Conservation (phyloP, 2,888 invertebrate species). For the Timema cristinae region DNA sequence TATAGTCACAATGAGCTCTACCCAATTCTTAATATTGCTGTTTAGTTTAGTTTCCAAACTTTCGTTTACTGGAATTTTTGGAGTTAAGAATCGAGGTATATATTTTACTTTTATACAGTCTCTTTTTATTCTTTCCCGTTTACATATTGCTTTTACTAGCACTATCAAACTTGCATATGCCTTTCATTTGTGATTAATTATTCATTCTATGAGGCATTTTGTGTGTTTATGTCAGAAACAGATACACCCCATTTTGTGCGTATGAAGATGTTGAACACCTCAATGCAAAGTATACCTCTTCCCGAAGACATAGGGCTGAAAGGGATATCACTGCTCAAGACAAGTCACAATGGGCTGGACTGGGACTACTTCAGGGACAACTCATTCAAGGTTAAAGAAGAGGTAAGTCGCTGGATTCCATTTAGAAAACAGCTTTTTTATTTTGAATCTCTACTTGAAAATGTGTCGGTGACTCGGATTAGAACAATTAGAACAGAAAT, state of each 20-base stretch:
- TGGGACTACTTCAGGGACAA: slow-evolving; percentile 61
- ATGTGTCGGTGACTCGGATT: too few species aligned
- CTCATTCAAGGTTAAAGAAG: slow-evolving; percentile 58
- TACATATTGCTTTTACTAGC: background rate
- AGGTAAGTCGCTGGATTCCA: slow-evolving; percentile 40
- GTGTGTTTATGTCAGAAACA: too few species aligned
- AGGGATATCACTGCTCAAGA: slow-evolving; percentile 63
- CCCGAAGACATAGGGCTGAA: slow-evolving; percentile 72
- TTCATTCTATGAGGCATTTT: too few species aligned
- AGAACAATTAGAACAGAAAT: too few species aligned
- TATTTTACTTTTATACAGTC: background rate
- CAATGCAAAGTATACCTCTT: slow-evolving; percentile 56
- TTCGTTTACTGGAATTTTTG: too few species aligned
- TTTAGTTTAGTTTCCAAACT: too few species aligned
- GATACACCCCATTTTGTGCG: background rate
- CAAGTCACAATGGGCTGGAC: slow-evolving; percentile 63
- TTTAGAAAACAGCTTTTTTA: too few species aligned
- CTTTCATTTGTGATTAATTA: too few species aligned
- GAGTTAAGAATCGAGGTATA: background rate
- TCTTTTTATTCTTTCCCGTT: background rate
- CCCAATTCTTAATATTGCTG: too few species aligned
- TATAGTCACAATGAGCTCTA: too few species aligned
- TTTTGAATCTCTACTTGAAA: too few species aligned
- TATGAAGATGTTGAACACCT: background rate
- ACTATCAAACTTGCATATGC: too few species aligned